Evolutionary conservation across 1,140 invertebrate genomes (phyloP).

Genomic region (Xylocopa sonorina): DNA sequence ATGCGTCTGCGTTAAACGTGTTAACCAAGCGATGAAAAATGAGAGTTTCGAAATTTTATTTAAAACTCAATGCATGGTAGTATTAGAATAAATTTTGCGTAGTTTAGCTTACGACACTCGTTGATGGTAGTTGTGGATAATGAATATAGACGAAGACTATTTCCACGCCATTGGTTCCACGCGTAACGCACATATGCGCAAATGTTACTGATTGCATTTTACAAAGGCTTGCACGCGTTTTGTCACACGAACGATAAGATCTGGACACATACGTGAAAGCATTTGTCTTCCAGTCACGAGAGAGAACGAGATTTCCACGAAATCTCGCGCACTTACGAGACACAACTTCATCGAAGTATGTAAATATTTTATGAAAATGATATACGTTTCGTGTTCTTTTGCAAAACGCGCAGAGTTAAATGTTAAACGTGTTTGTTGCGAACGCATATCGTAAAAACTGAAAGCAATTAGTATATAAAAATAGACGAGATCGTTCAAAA

Average conservation of each 20-base stretch:
- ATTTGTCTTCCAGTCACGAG: not conserved
- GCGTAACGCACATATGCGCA: slow-evolving; percentile 13
- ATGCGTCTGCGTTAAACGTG: too few relatives aligned
- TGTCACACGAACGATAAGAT: not conserved
- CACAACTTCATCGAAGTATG: not conserved
- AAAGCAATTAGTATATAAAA: too few relatives aligned
- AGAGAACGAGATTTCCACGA: not conserved
- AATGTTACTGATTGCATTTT: slow-evolving; percentile 34
- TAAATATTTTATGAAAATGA: not conserved
- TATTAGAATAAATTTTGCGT: too few relatives aligned
- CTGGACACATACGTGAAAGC: slow-evolving; percentile 12
- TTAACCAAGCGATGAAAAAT: too few relatives aligned
- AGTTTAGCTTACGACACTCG: too few relatives aligned
- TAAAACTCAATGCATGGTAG: too few relatives aligned
- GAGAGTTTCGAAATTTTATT: too few relatives aligned
- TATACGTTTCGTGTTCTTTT: not conserved
- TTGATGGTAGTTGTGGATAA: too few relatives aligned
- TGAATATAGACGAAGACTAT: too few relatives aligned
- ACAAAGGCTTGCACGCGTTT: slow-evolving; percentile 9
- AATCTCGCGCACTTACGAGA: not conserved
- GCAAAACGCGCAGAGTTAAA: not conserved
- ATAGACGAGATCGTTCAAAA: too few relatives aligned
- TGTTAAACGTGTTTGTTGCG: not conserved
- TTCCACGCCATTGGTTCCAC: slow-evolving; percentile 7
- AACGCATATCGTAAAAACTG: too few relatives aligned